Evolutionary conservation across 1,140 invertebrate species (phyloP), one percentile per base, ranked within the genome.

Genomic region (Patella vulgata): DNA sequence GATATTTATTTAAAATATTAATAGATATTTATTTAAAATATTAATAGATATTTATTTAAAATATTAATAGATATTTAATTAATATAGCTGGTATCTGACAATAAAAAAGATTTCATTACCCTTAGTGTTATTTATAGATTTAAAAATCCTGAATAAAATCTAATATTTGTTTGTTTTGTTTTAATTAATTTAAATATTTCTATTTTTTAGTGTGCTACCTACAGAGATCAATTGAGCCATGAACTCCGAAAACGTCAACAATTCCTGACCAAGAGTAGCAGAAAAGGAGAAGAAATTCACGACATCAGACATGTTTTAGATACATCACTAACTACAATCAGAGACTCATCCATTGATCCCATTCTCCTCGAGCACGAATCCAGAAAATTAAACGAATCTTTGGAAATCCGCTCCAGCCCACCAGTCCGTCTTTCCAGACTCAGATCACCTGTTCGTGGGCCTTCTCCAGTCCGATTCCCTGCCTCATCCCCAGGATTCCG

Each of bases 201-300:
- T 36, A 5, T 14, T 14, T 36, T 36, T 36, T 14, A 36, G 33
- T 36, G 33, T 36, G 5, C 33, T 36, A 36, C 33, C 33, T 36
- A 36, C 33, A 5, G 33, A 44, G 90, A 93, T 60, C 93, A 96
- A 84, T 86, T 96, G 47, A 89, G 90, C 48, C 91, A 93, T 72
- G 93, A 95, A 85, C 90, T 94, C 23, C 92, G 93, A 71, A 88
- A 93, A 9, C 88, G 93, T 6, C 93, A 95, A 78, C 87, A 91
- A 67, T 96, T 94, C 84, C 89, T 95, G 6, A 82, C 91, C 53
- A 88, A 92, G 62, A 93, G 91, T 75, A 90, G 91, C 0, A 88
- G 92, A 63, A 90, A 92, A 11, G 93, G 92, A 0, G 85, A 92
- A 23, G 93, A 95, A 80, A 93, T 95, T 87, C 90, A 91, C 73